Evolutionary conservation across 1,140 invertebrate species (phyloP).

Genomic region (Psilanteris sp.): DNA sequence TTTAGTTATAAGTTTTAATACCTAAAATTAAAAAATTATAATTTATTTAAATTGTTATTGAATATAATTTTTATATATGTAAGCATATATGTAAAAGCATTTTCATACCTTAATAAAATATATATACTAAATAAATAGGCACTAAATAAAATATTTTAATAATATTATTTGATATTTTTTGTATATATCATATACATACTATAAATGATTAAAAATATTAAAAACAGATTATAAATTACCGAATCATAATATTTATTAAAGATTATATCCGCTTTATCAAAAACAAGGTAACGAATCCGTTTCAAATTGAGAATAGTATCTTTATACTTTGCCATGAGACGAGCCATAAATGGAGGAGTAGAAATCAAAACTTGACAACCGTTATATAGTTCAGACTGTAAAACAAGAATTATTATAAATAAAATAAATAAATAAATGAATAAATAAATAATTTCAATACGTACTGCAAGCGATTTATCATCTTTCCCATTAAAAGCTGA

Average conservation of each 20-base stretch:
- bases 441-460: constrained; percentile 19
- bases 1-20: constrained; percentile 62
- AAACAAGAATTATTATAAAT: constrained; percentile 30
- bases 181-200: too few relatives aligned
- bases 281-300: constrained; percentile 67
- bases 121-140: too few relatives aligned
- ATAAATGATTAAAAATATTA: too few relatives aligned
- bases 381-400: constrained; percentile 68
- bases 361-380: constrained; percentile 77
- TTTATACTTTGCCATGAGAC: constrained; percentile 65
- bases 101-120: too few relatives aligned
- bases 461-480: constrained; percentile 67
- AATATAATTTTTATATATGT: constrained; percentile 15
- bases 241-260: constrained; percentile 71
- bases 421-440: neutral
- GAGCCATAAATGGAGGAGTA: constrained; percentile 71
- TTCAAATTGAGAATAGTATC: constrained; percentile 68
- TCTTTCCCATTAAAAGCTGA: constrained; percentile 70
- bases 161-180: too few relatives aligned
- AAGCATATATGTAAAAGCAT: too few relatives aligned
- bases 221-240: too few relatives aligned
- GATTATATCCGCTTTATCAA: constrained; percentile 75
- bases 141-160: too few relatives aligned
- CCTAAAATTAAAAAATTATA: constrained; percentile 47
- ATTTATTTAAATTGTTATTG: neutral